Percentiles rank a stretch among this genome's conserved stretches.
These are phyloP conservation scores for Malacosoma neustria DNA, from an alignment of 2,888 invertebrate species.

Conservation along the genomic window DNA sequence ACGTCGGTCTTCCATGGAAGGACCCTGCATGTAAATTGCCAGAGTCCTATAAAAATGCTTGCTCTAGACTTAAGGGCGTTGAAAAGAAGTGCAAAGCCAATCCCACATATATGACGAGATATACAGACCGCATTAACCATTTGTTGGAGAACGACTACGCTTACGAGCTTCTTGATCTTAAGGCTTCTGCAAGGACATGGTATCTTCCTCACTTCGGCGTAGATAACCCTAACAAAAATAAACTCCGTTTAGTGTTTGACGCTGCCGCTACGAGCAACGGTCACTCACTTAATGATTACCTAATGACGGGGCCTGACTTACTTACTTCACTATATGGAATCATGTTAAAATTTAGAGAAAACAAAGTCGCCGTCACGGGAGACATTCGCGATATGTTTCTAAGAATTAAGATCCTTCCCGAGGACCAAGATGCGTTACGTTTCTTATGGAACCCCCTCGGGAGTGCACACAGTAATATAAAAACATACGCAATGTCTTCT, in stretches of 20 bases:
- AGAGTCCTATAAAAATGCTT: neutral
- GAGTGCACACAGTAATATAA: neutral
- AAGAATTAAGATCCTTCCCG: neutral
- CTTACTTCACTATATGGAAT: neutral
- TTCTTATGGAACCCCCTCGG: neutral
- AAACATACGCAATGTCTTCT: neutral
- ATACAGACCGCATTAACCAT: neutral
- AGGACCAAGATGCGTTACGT: neutral
- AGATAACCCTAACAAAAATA: neutral
- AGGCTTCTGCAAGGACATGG: neutral
- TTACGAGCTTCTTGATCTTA: neutral
- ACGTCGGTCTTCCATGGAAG: neutral
- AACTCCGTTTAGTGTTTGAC: neutral
- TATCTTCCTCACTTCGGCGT: neutral
- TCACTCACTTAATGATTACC: neutral
- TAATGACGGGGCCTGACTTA: neutral
- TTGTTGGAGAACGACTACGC: neutral
- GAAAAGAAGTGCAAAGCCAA: neutral
- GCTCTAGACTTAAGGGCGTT: neutral
- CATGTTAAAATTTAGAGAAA: neutral
- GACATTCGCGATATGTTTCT: neutral
- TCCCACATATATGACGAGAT: neutral
- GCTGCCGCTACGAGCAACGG: neutral
- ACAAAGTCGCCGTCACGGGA: neutral
- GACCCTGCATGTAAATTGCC: neutral